These are phyloP conservation scores for Pangasius sanitwongsei DNA, from an alignment of 2,797 vertebrate species.

Conservation along the genomic window DNA sequence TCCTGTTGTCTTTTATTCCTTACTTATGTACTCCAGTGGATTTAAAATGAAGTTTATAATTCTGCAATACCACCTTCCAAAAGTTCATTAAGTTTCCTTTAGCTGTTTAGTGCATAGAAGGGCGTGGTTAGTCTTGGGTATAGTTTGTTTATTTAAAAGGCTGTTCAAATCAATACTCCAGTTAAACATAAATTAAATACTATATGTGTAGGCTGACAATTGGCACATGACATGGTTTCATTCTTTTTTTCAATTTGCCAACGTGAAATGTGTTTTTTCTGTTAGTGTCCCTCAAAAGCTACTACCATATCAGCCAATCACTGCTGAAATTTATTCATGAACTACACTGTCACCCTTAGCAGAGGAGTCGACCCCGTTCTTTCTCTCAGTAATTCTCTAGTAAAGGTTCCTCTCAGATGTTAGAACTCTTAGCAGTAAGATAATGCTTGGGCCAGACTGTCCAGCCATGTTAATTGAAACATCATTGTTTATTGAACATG, in stretches of 20 bases:
- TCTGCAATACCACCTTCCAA: background rate
- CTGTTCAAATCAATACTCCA: background rate
- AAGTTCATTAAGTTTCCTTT: background rate
- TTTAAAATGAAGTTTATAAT: background rate
- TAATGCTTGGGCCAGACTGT: background rate
- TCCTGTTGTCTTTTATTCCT: background rate
- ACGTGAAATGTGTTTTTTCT: background rate
- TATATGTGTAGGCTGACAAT: background rate
- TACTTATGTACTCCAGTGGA: background rate
- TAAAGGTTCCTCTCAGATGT: background rate
- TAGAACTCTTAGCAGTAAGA: background rate
- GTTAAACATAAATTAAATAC: background rate
- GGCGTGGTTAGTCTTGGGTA: background rate
- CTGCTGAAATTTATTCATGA: background rate
- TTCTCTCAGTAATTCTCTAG: background rate
- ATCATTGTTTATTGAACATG: background rate
- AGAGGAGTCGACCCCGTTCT: background rate
- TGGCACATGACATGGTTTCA: background rate
- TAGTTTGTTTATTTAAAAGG: background rate
- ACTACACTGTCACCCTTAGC: background rate
- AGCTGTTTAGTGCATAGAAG: background rate
- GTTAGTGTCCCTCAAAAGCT: background rate
- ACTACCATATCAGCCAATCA: background rate
- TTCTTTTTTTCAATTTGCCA: background rate
- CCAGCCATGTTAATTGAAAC: background rate